A percentile compares a stretch with the other conserved stretches of the same genome.
These are phyloP conservation scores for Trachymyrmex septentrionalis DNA, from an alignment of 1,140 invertebrate genomes.

Conservation along the genomic window DNA sequence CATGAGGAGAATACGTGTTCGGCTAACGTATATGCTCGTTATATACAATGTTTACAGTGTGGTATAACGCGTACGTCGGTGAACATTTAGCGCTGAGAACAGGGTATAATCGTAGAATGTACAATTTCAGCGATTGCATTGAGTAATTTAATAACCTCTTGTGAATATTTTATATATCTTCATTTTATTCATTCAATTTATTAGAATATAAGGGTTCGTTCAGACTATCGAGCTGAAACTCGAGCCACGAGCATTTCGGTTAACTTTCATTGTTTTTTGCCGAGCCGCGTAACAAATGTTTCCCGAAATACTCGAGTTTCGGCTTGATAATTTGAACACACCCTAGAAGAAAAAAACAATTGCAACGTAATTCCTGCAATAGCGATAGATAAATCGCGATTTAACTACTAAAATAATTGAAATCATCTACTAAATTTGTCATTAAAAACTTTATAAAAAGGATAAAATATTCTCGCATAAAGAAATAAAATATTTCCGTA, in stretches of 20 bases:
- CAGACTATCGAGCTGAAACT: no score
- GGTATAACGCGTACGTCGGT: constrained; percentile 56
- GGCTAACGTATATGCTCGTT: constrained; percentile 58
- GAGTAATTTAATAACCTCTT: background rate
- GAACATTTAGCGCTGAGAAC: constrained; percentile 56
- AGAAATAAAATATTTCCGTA: constrained; percentile 8
- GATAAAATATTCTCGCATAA: background rate
- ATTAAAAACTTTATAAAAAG: background rate
- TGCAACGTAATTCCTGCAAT: background rate
- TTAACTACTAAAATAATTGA: background rate
- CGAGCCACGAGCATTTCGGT: no score
- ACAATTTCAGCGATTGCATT: background rate
- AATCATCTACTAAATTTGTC: background rate
- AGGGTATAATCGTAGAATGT: constrained; percentile 48
- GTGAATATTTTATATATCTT: background rate
- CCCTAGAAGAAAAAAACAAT: background rate
- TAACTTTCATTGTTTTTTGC: no score
- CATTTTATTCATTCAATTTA: background rate
- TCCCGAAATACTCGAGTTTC: no score
- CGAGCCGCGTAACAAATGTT: no score
- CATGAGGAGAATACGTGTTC: constrained; percentile 64
- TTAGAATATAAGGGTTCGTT: background rate
- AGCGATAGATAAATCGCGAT: background rate
- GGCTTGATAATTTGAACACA: no score
- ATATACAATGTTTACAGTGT: constrained; percentile 76